Evolutionary conservation across 2,888 invertebrate genomes (phyloP).

Genomic region (Phyto melanocephala): DNA sequence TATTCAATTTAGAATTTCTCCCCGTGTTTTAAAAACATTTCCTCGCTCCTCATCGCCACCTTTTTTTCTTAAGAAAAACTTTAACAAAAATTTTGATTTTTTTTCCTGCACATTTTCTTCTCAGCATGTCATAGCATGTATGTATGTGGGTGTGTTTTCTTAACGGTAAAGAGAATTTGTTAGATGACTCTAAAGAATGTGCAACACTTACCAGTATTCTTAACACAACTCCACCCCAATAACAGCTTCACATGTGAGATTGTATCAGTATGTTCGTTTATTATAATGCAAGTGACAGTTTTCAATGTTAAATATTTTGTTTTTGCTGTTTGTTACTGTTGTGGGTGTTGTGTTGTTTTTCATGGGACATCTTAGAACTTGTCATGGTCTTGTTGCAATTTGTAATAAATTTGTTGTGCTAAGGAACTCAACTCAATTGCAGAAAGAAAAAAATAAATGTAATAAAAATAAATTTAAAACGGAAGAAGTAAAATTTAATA

Average conservation of each 20-base stretch:
- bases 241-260: not conserved
- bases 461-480: not conserved
- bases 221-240: not conserved
- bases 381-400: slow-evolving; percentile 42
- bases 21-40: no score
- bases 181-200: slow-evolving; percentile 16
- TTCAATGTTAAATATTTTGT: slow-evolving; percentile 36
- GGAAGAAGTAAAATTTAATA: no score
- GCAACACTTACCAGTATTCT: not conserved
- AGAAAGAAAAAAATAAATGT: not conserved
- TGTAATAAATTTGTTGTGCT: slow-evolving; percentile 40
- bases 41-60: not conserved
- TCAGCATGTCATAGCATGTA: not conserved
- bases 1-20: not conserved
- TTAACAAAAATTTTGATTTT: not conserved
- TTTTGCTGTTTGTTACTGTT: not conserved
- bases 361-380: slow-evolving; percentile 12
- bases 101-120: not conserved
- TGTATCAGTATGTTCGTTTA: not conserved
- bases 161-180: not conserved
- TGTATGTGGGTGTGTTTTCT: not conserved
- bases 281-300: slow-evolving; percentile 42
- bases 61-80: not conserved
- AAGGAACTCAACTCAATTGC: slow-evolving; percentile 2
- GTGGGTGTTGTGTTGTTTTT: not conserved